A percentile compares a stretch with the other conserved stretches of the same genome.
Conservation (phyloP, 2,797 vertebrate genomes). For the Pipistrellus kuhlii region DNA sequence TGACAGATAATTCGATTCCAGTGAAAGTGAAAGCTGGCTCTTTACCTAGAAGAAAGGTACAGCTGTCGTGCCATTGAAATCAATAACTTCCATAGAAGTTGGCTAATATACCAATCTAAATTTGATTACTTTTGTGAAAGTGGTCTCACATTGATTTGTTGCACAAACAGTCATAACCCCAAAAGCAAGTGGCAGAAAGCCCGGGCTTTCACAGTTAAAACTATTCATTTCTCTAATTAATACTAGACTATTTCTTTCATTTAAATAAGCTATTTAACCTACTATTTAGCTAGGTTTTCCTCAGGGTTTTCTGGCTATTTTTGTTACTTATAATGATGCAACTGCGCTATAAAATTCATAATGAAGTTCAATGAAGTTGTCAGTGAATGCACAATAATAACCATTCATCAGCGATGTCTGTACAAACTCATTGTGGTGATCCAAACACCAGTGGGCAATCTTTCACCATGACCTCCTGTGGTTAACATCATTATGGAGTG, state of each 20-base stretch:
- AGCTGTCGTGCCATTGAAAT: slow-evolving; percentile 49
- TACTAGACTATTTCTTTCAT: slow-evolving; percentile 66
- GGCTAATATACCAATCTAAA: slow-evolving; percentile 18
- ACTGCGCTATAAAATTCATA: slow-evolving; percentile 70
- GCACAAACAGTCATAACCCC: background rate
- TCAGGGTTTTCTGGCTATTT: slow-evolving; percentile 69
- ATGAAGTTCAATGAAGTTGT: slow-evolving; percentile 73
- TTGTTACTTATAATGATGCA: slow-evolving; percentile 62
- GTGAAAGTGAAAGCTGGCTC: slow-evolving; percentile 32
- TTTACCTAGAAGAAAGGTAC: slow-evolving; percentile 43
- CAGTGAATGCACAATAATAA: slow-evolving; percentile 73
- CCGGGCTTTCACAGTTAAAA: slow-evolving; percentile 50
- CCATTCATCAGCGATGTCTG: slow-evolving; percentile 65
- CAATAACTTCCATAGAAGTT: slow-evolving; percentile 19
- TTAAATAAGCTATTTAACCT: slow-evolving; percentile 69
- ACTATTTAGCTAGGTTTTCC: slow-evolving; percentile 62
- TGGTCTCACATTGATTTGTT: background rate
- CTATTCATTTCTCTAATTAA: slow-evolving; percentile 69
- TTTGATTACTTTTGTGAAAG: slow-evolving; percentile 47
- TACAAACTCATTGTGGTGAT: slow-evolving; percentile 55
- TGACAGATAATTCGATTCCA: slow-evolving; percentile 61
- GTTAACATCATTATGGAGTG: slow-evolving; percentile 71
- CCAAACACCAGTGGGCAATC: slow-evolving; percentile 62
- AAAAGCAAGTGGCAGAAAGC: slow-evolving; percentile 21
- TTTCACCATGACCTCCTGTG: slow-evolving; percentile 62